A percentile compares a stretch with the other conserved stretches of the same genome.
Evolutionary conservation across 2,888 invertebrate species (phyloP).

Genomic region (Tipula lateralis): DNA sequence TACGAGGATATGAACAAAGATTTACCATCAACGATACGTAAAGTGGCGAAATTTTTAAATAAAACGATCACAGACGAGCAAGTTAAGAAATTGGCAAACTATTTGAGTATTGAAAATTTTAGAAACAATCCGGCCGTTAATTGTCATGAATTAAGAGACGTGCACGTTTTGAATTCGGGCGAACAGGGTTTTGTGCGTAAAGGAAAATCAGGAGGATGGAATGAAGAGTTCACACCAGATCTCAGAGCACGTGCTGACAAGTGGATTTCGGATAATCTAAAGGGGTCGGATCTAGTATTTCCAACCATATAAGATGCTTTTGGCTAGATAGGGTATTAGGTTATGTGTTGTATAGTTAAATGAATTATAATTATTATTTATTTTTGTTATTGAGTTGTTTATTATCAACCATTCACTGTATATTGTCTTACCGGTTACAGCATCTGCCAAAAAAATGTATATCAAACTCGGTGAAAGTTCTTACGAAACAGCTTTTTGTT

Average conservation of each 20-base stretch:
- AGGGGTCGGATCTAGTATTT: conserved; percentile 57
- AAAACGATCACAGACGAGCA: conserved; percentile 57
- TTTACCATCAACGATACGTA: conserved; percentile 54
- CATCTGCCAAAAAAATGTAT: not conserved
- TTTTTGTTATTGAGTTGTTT: not conserved
- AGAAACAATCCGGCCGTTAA: conserved; percentile 76
- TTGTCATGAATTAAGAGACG: conserved; percentile 57
- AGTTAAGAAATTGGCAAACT: conserved; percentile 58
- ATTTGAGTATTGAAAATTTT: conserved; percentile 77
- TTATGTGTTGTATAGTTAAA: not conserved
- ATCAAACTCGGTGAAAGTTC: not conserved
- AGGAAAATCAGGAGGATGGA: conserved; percentile 67
- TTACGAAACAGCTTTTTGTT: not conserved
- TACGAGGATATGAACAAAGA: conserved; percentile 74
- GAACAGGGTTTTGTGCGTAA: conserved; percentile 60
- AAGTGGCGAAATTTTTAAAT: conserved; percentile 59
- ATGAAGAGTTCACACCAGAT: conserved; percentile 63
- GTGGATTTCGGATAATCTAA: conserved; percentile 64
- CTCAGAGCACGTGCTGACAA: conserved; percentile 60
- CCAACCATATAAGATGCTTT: conserved; percentile 43
- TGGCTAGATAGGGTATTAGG: not conserved
- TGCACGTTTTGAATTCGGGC: conserved; percentile 56
- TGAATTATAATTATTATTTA: not conserved
- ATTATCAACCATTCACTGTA: not conserved
- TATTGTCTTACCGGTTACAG: not conserved